Evolutionary conservation across 2,888 invertebrate genomes (phyloP), one percentile per base, ranked within the genome.

Genomic region (Cyclophora punctaria): DNA sequence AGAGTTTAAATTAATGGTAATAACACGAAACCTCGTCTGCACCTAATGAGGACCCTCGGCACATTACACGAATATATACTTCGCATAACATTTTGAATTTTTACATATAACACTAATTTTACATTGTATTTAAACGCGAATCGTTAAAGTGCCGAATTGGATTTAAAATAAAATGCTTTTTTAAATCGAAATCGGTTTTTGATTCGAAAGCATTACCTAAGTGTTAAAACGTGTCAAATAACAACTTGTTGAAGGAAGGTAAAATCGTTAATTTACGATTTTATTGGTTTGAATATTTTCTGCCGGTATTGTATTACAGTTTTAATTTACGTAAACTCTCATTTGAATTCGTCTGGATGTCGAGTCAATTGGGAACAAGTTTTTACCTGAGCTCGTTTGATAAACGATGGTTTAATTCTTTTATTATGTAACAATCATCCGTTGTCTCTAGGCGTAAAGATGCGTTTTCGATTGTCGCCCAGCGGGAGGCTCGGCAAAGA

Each of bases 401-500:
- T 20, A 20, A 20, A 20, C 20, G 20, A 20, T 20, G 20, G 20
- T 20, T 20, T 20, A 20, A 20, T 20, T 20, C 20, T 20, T 20
- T 20, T 20, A 20, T 20, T 20, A 20, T 20, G 20, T 20, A 20
- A 20, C 20, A 20, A 20, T 20, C 20, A 20, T 20, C 20, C 20
- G 20, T 20, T 20, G 20, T 20, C 20, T 20, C 20, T 20, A 20
- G 20, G 20, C 20, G 20, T 20, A 20, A 20, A 20, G 20, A 20
- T 20, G 73, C 73, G 78, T 83, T 81, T 85, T 85, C 81, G 83
- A 82, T 79, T 75, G 78, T 76, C 64, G 70, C 86, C 47, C 85
- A 83, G 86, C 84, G 80, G 87, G 88, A 77, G 47, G 78, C 67
- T 72, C 72, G 75, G 79, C 80, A 80, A 81, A 82, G 81, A 79